Base-by-base conservation (phyloP, 2,888 invertebrate species). In the Bembecia ichneumoniformis region DNA sequence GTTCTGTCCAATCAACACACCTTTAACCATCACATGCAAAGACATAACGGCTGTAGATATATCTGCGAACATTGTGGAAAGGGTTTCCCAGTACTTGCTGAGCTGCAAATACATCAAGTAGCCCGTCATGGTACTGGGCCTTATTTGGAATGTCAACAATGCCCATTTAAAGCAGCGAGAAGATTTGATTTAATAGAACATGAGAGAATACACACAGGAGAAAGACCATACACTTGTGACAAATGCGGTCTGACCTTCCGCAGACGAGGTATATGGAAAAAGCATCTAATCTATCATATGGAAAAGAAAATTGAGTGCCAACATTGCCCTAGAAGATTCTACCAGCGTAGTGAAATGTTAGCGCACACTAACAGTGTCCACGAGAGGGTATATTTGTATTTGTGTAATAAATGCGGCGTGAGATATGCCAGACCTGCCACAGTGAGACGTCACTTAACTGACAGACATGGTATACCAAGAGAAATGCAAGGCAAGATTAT, bases 31-130 rank as follows among this genome's bases (percentile, higher is more conserved):
- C 86, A 86, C 40, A 82, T 82, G 80, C 74, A 81, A 59, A 62
- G 77, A 1, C 86, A 84, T 46, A 76, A 60, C 1, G 70, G 71
- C 3, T 80, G 66, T 49, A 62, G 64, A 36, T 83, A 55, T 14
- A 82, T 87, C 2, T 87, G 86, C 35, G 86, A 87, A 49, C 72
- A 78, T 1, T 86, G 84, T 14, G 86, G 76, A 0, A 80, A 77
- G 66, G 79, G 77, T 0, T 84, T 76, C 48, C 71, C 81, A 0
- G 64, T 71, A 0, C 57, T 66, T 0, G 56, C 64, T 0, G 74
- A 77, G 20, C 53, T 87, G 16, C 66, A 74, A 20, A 63, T 68
- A 34, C 86, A 87, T 47, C 71, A 70, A 57, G 60, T 83, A 0
- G 62, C 68, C 2, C 60, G 61, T 1, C 86, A 86, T 4, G 80